These are phyloP conservation scores for Trypoxylus dichotomus DNA, from an alignment of 1,140 invertebrate genomes.

Conservation along the genomic window DNA sequence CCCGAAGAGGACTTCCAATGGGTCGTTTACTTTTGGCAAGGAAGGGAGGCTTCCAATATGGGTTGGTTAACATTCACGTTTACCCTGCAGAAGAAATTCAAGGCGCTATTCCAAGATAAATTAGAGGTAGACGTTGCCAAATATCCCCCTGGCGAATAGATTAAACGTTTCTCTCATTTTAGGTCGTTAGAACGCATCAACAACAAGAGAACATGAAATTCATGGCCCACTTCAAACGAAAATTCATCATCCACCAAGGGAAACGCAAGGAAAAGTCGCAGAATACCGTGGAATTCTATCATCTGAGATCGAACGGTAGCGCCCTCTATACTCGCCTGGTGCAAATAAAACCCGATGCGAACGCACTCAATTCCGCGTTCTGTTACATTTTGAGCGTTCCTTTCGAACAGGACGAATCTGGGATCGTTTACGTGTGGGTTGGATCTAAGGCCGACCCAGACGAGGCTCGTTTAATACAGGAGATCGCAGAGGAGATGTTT, in stretches of 20 bases:
- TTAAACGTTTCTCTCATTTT: neutral
- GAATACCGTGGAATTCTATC: conserved; percentile 87
- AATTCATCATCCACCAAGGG: conserved; percentile 93
- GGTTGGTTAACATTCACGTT: conserved; percentile 99
- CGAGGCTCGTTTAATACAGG: conserved; percentile 85
- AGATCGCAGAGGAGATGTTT: conserved; percentile 94
- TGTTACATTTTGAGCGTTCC: conserved; percentile 96
- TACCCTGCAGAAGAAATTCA: conserved; percentile 96
- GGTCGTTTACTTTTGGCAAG: conserved; percentile 99
- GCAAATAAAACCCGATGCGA: conserved; percentile 82
- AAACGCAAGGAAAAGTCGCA: conserved; percentile 71
- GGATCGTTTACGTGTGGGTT: conserved; percentile 98
- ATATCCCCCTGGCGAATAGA: neutral
- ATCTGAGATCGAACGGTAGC: conserved; percentile 93
- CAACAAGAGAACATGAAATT: conserved; percentile 99
- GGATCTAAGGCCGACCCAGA: conserved; percentile 87
- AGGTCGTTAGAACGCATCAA: conserved; percentile 89
- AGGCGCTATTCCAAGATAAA: conserved; percentile 91
- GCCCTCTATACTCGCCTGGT: conserved; percentile 91
- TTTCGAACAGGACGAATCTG: conserved; percentile 87
- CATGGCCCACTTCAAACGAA: conserved; percentile 94
- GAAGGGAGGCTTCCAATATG: conserved; percentile 96
- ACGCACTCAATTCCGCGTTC: conserved; percentile 80
- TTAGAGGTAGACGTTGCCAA: conserved; percentile 67
- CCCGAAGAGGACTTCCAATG: conserved; percentile 90